Percentiles rank a stretch among this genome's conserved stretches.
phyloP scores from a whole-genome alignment of 1,140 invertebrate genomes.

The Calliopsis andreniformis region DNA sequence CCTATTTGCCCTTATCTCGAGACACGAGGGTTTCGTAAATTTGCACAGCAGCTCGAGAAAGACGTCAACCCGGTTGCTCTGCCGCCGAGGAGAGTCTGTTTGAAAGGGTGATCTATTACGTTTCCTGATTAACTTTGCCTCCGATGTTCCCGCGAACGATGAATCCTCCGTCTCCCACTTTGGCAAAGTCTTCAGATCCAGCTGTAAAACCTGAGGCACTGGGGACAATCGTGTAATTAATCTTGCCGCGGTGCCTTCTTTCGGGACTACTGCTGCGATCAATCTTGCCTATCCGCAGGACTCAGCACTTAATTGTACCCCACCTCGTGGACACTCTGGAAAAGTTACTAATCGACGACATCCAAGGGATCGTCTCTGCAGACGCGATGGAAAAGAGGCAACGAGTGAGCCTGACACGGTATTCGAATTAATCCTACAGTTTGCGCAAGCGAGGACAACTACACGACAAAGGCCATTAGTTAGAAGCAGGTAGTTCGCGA shows the following conservation, averaged over 20 bases:
- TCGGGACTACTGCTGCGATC: too few species aligned
- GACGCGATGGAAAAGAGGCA: too few species aligned
- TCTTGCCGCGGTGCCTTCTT: too few species aligned
- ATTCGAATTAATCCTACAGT: constrained; percentile 17
- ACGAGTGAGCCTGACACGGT: not conserved
- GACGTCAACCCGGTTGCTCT: not conserved
- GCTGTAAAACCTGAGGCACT: too few species aligned
- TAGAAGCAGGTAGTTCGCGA: not conserved
- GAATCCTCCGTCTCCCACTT: not conserved
- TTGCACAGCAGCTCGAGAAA: not conserved
- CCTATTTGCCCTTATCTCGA: constrained; percentile 9
- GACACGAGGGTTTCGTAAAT: constrained; percentile 11
- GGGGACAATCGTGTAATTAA: too few species aligned
- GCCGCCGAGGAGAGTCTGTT: constrained; percentile 8
- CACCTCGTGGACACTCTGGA: too few species aligned
- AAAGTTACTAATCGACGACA: too few species aligned
- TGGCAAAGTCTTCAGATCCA: too few species aligned
- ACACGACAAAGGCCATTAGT: constrained; percentile 10
- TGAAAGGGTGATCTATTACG: constrained; percentile 2
- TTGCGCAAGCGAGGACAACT: not conserved
- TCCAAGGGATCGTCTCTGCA: too few species aligned
- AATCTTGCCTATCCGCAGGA: too few species aligned
- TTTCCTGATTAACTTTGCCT: constrained; percentile 1
- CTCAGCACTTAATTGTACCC: too few species aligned
- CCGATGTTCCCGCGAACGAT: not conserved